Percentiles rank a stretch among this genome's conserved stretches.
phyloP scores from a whole-genome alignment of 2,113 vertebrate genomes.

The Zosterops borbonicus region DNA sequence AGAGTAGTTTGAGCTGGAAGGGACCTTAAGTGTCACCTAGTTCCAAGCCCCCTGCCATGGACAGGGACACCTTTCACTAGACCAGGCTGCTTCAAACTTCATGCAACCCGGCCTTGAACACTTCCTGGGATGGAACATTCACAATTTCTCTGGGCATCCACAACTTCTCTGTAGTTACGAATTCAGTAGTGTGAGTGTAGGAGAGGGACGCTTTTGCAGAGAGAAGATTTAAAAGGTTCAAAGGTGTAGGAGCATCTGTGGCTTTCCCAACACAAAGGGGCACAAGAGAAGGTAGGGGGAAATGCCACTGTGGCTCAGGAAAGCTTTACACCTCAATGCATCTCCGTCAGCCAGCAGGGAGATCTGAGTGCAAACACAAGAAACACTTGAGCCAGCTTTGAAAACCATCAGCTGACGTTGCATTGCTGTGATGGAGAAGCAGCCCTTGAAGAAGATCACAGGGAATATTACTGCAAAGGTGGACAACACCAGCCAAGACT shows the following conservation, averaged over 20 bases:
- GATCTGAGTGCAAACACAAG: not conserved
- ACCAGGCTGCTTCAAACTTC: not conserved
- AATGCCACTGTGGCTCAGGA: not conserved
- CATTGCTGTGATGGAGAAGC: not conserved
- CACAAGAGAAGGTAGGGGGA: not conserved
- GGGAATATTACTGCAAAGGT: accelerated
- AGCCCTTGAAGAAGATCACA: not conserved
- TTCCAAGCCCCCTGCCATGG: not conserved
- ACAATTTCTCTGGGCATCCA: not conserved
- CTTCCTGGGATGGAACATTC: not conserved
- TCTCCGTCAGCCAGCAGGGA: not conserved
- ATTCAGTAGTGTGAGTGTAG: not conserved
- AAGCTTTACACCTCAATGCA: not conserved
- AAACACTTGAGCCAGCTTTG: not conserved
- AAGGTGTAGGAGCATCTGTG: not conserved
- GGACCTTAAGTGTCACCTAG: not conserved
- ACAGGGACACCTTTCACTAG: not conserved
- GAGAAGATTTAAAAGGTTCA: not conserved
- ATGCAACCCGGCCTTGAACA: not conserved
- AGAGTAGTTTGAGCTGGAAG: not conserved
- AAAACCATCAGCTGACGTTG: not conserved
- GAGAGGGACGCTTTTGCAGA: not conserved
- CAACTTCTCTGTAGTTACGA: not conserved
- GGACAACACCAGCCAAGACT: not conserved
- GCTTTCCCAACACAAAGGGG: not conserved